A percentile compares a stretch with the other conserved stretches of the same genome.
phyloP scores from a whole-genome alignment of 1,140 invertebrate species.

The Schlechtendalia chinensis region DNA sequence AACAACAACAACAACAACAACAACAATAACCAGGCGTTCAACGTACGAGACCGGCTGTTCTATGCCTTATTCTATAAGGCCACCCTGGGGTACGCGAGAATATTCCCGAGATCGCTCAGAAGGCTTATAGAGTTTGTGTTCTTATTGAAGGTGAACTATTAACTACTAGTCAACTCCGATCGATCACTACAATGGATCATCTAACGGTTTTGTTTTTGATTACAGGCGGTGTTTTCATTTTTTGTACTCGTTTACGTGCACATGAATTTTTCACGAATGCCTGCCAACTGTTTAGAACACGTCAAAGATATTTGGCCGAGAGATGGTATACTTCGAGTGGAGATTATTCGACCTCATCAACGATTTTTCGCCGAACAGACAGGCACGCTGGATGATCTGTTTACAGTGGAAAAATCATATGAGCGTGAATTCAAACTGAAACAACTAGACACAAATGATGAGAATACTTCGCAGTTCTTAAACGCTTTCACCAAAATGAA shows the following conservation, averaged over 20 bases:
- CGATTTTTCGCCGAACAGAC: neutral
- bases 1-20: conserved; percentile 58
- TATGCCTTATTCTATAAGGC: conserved; percentile 91
- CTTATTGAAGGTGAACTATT: conserved; percentile 71
- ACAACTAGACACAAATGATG: conserved; percentile 30
- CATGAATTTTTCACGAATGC: conserved; percentile 86
- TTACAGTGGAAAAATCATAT: conserved; percentile 78
- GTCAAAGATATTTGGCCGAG: conserved; percentile 88
- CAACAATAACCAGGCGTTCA: conserved; percentile 70
- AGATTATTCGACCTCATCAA: conserved; percentile 73
- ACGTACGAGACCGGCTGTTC: conserved; percentile 89
- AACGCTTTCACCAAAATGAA: conserved; percentile 22
- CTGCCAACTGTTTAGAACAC: conserved; percentile 89
- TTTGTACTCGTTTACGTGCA: conserved; percentile 94
- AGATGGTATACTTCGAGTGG: conserved; percentile 91
- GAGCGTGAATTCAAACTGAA: conserved; percentile 68
- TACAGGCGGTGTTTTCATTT: conserved; percentile 81
- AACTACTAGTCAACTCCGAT: too few species aligned
- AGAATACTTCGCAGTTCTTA: conserved; percentile 28
- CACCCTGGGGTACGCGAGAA: conserved; percentile 83
- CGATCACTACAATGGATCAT: too few species aligned
- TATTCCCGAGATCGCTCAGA: conserved; percentile 81
- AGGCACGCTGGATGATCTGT: conserved; percentile 65
- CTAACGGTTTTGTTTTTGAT: conserved; percentile 51
- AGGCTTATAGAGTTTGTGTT: conserved; percentile 88